A percentile compares a stretch with the other conserved stretches of the same genome.
phyloP scores from a whole-genome alignment of 2,113 vertebrate species.

The Tretioscincus oriximinensis region DNA sequence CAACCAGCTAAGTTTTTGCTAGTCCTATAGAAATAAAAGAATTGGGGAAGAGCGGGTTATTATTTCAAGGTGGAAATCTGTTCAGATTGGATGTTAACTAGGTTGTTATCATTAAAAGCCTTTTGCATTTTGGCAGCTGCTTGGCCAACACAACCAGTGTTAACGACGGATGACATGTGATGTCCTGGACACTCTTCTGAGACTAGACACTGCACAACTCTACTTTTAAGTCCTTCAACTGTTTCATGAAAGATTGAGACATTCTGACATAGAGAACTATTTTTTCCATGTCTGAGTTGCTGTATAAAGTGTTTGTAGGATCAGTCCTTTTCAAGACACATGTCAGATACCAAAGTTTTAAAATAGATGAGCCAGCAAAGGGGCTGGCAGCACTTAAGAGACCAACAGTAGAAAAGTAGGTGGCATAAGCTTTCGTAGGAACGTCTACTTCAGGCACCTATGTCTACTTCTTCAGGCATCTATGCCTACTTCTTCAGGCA shows the following conservation, averaged over 20 bases:
- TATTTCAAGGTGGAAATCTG: neutral
- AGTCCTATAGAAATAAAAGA: neutral
- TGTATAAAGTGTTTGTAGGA: too few species aligned
- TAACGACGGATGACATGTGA: neutral
- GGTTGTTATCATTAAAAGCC: neutral
- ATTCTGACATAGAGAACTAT: neutral
- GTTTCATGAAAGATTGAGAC: neutral
- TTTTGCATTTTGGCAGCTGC: neutral
- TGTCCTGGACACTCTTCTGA: neutral
- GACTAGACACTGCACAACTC: neutral
- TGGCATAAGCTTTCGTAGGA: too few species aligned
- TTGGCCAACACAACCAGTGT: neutral
- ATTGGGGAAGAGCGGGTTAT: neutral
- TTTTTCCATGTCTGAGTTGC: too few species aligned
- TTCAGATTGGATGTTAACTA: neutral
- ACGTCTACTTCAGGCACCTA: too few species aligned
- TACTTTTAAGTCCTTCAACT: neutral
- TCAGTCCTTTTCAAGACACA: too few species aligned
- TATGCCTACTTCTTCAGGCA: too few species aligned
- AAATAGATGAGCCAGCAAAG: too few species aligned
- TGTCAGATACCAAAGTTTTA: too few species aligned
- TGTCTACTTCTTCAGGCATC: too few species aligned
- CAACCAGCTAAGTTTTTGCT: too few species aligned
- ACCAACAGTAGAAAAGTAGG: too few species aligned
- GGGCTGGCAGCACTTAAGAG: too few species aligned